phyloP scores from a whole-genome alignment of 1,140 invertebrate genomes.

The Philotrypesis tridentata region DNA sequence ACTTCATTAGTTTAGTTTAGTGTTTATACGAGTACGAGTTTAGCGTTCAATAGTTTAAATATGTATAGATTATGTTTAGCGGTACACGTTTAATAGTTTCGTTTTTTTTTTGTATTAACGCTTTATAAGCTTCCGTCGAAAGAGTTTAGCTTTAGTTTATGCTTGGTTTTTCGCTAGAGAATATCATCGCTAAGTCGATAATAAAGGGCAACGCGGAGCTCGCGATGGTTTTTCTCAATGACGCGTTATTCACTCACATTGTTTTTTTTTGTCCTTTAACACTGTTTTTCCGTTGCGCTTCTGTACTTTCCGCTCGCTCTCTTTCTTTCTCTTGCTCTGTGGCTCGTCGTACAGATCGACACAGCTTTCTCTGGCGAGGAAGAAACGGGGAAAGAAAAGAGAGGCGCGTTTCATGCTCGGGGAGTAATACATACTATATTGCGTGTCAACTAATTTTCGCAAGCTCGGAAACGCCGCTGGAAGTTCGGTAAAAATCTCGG shows the following conservation, averaged over 20 bases:
- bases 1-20: constrained; percentile 67
- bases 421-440: no score
- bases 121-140: constrained; percentile 44
- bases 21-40: constrained; percentile 70
- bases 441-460: constrained; percentile 4
- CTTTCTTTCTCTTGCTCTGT: no score
- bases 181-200: constrained; percentile 42
- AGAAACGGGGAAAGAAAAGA: constrained; percentile 10
- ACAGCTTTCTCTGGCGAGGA: constrained; percentile 13
- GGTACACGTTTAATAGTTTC: constrained; percentile 68
- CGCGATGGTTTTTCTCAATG: constrained; percentile 28
- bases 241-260: background rate
- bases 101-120: constrained; percentile 52
- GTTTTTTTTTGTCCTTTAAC: background rate
- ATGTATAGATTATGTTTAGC: constrained; percentile 72
- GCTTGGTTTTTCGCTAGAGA: constrained; percentile 40
- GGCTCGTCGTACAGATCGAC: constrained; percentile 14
- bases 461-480: background rate
- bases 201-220: constrained; percentile 42
- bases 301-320: background rate
- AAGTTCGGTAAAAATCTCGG: background rate
- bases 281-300: background rate
- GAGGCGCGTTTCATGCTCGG: background rate
- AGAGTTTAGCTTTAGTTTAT: constrained; percentile 48
- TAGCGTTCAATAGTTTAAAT: constrained; percentile 72